A percentile compares a stretch with the other conserved stretches of the same genome.
These are phyloP conservation scores for Parasteatoda tepidariorum DNA, from an alignment of 1,140 invertebrate species.

Conservation along the genomic window DNA sequence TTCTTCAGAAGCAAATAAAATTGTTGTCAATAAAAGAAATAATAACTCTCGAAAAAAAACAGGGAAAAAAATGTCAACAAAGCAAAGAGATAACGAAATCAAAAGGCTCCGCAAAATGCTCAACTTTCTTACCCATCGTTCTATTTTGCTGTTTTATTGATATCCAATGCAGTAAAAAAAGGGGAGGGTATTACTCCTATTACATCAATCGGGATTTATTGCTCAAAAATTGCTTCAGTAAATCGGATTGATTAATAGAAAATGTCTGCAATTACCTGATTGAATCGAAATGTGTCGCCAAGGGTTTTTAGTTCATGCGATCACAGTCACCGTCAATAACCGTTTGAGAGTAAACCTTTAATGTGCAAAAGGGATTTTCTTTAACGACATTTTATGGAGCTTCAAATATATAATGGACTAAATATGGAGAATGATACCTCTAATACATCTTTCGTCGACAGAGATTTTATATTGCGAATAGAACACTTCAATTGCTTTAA, in stretches of 20 bases:
- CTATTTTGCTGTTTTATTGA: not conserved
- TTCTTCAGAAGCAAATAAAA: too few relatives aligned
- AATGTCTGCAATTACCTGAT: conserved; percentile 32
- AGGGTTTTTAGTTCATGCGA: conserved; percentile 7
- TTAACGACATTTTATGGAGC: not conserved
- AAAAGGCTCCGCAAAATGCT: not conserved
- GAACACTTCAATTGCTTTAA: too few relatives aligned
- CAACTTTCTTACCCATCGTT: not conserved
- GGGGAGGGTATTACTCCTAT: conserved; percentile 1
- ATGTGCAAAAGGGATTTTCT: not conserved
- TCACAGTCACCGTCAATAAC: conserved; percentile 21
- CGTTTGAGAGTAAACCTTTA: not conserved
- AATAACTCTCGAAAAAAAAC: too few relatives aligned
- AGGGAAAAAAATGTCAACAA: too few relatives aligned
- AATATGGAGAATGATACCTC: too few relatives aligned
- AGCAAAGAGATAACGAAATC: not conserved
- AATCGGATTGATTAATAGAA: conserved; percentile 30
- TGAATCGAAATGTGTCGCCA: conserved; percentile 26
- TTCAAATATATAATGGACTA: not conserved
- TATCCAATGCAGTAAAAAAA: conserved; percentile 20
- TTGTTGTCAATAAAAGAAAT: too few relatives aligned
- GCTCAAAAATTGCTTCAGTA: conserved; percentile 31
- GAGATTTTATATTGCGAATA: too few relatives aligned
- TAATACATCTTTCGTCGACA: too few relatives aligned
- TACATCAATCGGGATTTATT: conserved; percentile 34